phyloP scores from a whole-genome alignment of 2,888 invertebrate genomes.

The Sycophila texana region DNA sequence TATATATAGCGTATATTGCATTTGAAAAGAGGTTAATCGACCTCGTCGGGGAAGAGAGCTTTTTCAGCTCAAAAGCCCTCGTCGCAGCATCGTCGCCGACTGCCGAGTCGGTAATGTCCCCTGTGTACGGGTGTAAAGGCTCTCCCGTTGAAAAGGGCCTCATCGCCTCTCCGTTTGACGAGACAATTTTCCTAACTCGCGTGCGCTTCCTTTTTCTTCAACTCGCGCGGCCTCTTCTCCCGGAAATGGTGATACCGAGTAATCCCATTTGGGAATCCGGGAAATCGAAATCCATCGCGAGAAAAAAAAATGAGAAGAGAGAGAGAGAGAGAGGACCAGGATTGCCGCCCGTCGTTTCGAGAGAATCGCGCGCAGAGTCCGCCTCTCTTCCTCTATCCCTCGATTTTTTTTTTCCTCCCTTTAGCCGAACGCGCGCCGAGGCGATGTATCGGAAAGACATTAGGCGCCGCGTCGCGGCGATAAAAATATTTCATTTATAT shows the following conservation, averaged over 20 bases:
- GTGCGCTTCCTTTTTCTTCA: background rate
- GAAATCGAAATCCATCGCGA: conserved; percentile 28
- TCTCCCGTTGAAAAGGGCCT: background rate
- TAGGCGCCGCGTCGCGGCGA: conserved; percentile 32
- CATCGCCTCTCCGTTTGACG: conserved; percentile 9
- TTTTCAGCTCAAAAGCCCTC: too few relatives aligned
- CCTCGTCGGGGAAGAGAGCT: background rate
- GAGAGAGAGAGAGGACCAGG: background rate
- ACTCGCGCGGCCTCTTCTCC: background rate
- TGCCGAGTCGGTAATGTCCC: background rate
- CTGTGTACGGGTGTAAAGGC: background rate
- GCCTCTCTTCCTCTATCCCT: background rate
- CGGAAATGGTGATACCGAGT: conserved; percentile 28
- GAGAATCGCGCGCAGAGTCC: background rate
- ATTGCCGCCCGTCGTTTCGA: background rate
- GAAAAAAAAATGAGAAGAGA: background rate
- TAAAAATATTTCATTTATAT: conserved; percentile 55
- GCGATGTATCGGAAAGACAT: conserved; percentile 51
- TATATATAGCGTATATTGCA: background rate
- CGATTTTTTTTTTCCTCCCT: background rate
- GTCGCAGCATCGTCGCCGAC: background rate
- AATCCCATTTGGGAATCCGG: conserved; percentile 27
- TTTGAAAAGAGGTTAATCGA: conserved; percentile 25
- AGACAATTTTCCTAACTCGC: conserved; percentile 37
- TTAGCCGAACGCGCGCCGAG: background rate